Evolutionary conservation across 2,888 invertebrate genomes (phyloP).

Genomic region (Mechanitis mazaeus): DNA sequence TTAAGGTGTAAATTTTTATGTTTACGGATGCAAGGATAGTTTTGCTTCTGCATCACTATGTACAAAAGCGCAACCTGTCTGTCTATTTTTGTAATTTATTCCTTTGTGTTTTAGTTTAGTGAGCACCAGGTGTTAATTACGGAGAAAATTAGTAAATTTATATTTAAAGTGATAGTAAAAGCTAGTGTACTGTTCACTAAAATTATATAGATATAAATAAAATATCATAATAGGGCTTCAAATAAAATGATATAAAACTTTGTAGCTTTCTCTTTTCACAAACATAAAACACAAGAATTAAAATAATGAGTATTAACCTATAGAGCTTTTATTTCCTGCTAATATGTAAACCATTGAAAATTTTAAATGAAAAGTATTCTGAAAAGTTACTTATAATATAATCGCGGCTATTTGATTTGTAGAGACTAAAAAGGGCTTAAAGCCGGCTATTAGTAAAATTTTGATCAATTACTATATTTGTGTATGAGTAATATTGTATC

Average conservation of each 20-base stretch:
- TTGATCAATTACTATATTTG: too few species aligned
- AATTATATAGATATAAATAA: too few species aligned
- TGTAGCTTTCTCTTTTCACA: slow-evolving; percentile 72
- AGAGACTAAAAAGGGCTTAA: too few species aligned
- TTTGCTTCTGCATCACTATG: slow-evolving; percentile 3
- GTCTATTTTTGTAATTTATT: neutral
- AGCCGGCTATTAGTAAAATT: too few species aligned
- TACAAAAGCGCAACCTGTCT: neutral
- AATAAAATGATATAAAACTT: neutral
- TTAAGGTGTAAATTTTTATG: slow-evolving; percentile 6
- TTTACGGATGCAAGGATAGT: neutral
- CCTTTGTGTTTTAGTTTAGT: slow-evolving; percentile 3
- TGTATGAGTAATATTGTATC: too few species aligned
- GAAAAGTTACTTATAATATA: too few species aligned
- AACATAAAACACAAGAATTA: slow-evolving; percentile 52
- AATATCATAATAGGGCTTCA: neutral
- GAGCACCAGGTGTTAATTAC: neutral
- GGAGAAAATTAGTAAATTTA: neutral
- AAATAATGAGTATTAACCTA: too few species aligned
- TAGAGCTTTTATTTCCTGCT: too few species aligned
- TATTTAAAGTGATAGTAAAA: slow-evolving; percentile 1
- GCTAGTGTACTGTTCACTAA: neutral
- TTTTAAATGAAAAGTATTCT: too few species aligned
- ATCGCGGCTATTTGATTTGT: too few species aligned
- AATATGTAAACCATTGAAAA: too few species aligned